A percentile compares a stretch with the other conserved stretches of the same genome.
Conservation (phyloP, 2,888 invertebrate genomes). For the Laothoe populi region DNA sequence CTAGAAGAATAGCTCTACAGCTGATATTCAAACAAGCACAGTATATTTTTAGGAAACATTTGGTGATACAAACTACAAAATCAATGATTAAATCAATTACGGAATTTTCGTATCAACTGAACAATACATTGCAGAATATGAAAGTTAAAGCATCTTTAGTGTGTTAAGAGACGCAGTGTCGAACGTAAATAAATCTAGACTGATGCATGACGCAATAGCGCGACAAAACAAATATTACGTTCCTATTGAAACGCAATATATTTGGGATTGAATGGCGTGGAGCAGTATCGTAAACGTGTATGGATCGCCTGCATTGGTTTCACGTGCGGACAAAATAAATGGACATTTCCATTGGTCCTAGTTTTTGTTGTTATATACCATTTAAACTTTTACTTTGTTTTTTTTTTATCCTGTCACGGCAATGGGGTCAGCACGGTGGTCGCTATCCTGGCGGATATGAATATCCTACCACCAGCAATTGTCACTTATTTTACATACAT, state of each 20-base stretch:
- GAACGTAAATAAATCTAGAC: constrained; percentile 1
- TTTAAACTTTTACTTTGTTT: constrained; percentile 8
- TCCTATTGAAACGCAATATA: constrained; percentile 25
- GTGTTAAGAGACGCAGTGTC: background rate
- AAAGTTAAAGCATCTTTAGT: constrained; percentile 13
- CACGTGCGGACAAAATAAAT: constrained; percentile 33
- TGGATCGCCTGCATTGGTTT: constrained; percentile 28
- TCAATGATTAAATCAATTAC: too few species aligned
- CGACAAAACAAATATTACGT: constrained; percentile 29
- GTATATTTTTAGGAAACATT: too few species aligned
- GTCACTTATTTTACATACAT: too few species aligned
- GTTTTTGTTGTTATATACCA: constrained; percentile 18
- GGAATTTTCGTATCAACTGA: background rate
- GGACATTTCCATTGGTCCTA: constrained; percentile 6
- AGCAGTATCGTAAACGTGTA: constrained; percentile 31
- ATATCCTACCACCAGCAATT: too few species aligned
- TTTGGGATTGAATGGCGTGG: constrained; percentile 29
- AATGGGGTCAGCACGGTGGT: too few species aligned
- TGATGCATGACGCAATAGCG: constrained; percentile 17
- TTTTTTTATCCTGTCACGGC: too few species aligned
- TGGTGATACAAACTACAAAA: too few species aligned
- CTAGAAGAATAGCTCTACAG: background rate
- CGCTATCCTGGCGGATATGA: too few species aligned
- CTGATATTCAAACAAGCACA: too few species aligned
- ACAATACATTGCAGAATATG: background rate